Evolutionary conservation across 2,797 vertebrate species (phyloP).

Genomic region (Hypotaenidia okinawae): DNA sequence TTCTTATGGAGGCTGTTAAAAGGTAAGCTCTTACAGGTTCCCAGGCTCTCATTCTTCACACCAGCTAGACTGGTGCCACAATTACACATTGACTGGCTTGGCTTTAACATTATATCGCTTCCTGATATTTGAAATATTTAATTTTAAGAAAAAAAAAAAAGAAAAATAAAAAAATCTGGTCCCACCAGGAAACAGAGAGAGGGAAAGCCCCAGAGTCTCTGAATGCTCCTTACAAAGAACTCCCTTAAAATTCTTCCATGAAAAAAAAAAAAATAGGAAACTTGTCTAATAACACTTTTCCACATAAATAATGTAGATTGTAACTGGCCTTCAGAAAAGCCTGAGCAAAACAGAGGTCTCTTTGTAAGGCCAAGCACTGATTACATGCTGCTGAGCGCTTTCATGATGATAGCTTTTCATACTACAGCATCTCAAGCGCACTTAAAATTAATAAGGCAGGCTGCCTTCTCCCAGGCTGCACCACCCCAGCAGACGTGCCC

Average conservation of each 20-base stretch:
- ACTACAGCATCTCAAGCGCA: not conserved
- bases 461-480: not conserved
- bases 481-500: not conserved
- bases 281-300: constrained; percentile 46
- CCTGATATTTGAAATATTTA: constrained; percentile 58
- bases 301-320: constrained; percentile 65
- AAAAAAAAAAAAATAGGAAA: constrained; percentile 31
- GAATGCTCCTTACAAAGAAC: constrained; percentile 7
- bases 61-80: constrained; percentile 18
- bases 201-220: constrained; percentile 1
- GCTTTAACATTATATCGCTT: constrained; percentile 3
- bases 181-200: not conserved
- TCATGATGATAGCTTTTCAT: constrained; percentile 36
- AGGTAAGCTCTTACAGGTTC: constrained; percentile 40
- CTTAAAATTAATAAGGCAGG: constrained; percentile 17
- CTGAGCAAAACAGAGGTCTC: constrained; percentile 25
- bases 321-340: constrained; percentile 48
- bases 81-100: constrained; percentile 23
- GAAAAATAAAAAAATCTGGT: constrained; percentile 17
- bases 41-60: constrained; percentile 6
- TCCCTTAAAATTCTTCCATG: constrained; percentile 9
- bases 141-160: not conserved
- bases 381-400: not conserved
- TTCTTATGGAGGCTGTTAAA: constrained; percentile 39
- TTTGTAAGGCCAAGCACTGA: constrained; percentile 32